A percentile compares a stretch with the other conserved stretches of the same genome.
These are phyloP conservation scores for Nephrotoma guestfalica DNA, from an alignment of 2,888 invertebrate genomes.

Conservation along the genomic window DNA sequence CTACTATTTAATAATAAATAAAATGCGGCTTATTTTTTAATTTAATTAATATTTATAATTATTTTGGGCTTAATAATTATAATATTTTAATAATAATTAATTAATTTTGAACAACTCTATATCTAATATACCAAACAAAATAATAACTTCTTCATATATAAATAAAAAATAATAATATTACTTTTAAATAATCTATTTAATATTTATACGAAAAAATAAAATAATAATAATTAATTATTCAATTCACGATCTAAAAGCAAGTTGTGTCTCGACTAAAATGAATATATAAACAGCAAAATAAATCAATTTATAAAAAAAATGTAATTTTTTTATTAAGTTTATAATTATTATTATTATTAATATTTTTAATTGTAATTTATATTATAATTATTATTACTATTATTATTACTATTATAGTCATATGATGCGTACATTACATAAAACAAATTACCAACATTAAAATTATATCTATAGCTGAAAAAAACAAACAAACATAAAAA, in stretches of 20 bases:
- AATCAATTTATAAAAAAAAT: neutral
- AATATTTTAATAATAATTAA: neutral
- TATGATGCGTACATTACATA: neutral
- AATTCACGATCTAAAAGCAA: neutral
- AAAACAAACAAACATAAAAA: neutral
- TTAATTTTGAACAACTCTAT: neutral
- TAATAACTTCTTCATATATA: neutral
- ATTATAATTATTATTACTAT: neutral
- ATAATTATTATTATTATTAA: neutral
- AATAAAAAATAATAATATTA: neutral
- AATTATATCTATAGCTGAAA: neutral
- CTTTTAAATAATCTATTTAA: neutral
- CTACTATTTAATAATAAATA: neutral
- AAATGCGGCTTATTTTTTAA: constrained; percentile 1
- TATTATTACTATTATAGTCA: neutral
- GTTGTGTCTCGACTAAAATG: neutral
- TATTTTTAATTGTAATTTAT: neutral
- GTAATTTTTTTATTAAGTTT: neutral
- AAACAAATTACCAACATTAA: neutral
- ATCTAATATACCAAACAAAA: neutral
- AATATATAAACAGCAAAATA: neutral
- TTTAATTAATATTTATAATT: neutral
- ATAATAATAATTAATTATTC: neutral
- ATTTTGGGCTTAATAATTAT: constrained; percentile 1
- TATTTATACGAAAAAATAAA: neutral